Conservation (phyloP, 2,888 invertebrate species). For the Nyleta sp. region DNA sequence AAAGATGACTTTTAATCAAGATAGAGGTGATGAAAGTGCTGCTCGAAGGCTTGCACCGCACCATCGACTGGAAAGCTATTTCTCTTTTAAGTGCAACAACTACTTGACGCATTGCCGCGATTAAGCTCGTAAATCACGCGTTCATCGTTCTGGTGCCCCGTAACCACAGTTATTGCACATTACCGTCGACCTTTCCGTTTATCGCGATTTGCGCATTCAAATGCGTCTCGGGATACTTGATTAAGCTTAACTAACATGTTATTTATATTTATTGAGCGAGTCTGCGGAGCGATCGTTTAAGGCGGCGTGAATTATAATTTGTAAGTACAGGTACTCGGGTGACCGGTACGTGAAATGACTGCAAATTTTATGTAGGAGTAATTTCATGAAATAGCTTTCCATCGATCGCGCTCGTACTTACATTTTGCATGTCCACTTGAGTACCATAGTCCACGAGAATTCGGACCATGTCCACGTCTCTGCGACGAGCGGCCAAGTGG, state of each 20-base stretch:
- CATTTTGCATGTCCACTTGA: conserved; percentile 95
- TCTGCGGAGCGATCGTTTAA: neutral
- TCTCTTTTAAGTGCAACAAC: conserved; percentile 22
- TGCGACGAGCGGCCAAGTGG: conserved; percentile 96
- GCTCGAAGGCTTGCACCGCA: conserved; percentile 6
- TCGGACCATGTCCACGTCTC: conserved; percentile 96
- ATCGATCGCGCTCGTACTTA: too few relatives aligned
- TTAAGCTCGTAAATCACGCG: conserved; percentile 74
- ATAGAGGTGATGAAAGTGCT: conserved; percentile 33
- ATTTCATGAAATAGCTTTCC: too few relatives aligned
- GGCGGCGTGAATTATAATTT: neutral
- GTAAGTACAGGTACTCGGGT: too few relatives aligned
- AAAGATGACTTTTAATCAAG: conserved; percentile 25
- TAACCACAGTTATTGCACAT: conserved; percentile 25
- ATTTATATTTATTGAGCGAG: conserved; percentile 41
- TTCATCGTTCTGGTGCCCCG: conserved; percentile 67
- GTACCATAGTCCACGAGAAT: conserved; percentile 97
- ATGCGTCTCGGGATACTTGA: conserved; percentile 16
- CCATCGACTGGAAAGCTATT: conserved; percentile 52
- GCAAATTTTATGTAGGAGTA: too few relatives aligned
- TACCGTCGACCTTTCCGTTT: conserved; percentile 54
- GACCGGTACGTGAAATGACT: neutral
- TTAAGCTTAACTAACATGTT: conserved; percentile 33
- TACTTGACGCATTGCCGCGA: conserved; percentile 73
- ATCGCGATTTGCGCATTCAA: conserved; percentile 34